phyloP scores from a whole-genome alignment of 2,888 invertebrate species.

The Microctonus aethiopoides region DNA sequence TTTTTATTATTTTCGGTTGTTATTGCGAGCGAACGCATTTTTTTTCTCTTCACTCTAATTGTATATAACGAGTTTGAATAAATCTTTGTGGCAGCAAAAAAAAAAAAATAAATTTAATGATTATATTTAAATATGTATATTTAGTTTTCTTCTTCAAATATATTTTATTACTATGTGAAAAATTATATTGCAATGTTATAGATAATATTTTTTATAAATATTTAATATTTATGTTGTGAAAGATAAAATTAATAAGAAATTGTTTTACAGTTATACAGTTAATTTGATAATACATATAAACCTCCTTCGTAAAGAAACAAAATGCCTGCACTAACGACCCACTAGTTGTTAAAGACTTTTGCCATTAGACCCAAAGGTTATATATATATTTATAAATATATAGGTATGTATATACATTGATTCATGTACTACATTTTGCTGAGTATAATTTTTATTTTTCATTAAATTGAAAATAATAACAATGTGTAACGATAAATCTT shows the following conservation, averaged over 20 bases:
- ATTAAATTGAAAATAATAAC: not conserved
- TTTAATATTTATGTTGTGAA: not conserved
- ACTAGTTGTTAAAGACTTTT: not conserved
- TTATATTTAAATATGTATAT: not conserved
- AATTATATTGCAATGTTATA: not conserved
- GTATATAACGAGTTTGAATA: not conserved
- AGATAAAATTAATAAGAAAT: not conserved
- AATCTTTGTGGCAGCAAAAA: not conserved
- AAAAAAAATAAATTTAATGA: not conserved
- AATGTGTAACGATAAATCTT: not conserved
- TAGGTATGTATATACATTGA: not conserved
- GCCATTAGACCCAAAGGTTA: not conserved
- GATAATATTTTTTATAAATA: not conserved
- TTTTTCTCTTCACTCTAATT: not conserved
- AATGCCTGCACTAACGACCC: not conserved
- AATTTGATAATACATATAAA: not conserved
- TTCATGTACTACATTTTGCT: not conserved
- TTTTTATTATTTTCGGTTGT: not conserved
- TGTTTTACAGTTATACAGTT: not conserved
- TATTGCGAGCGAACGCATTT: not conserved
- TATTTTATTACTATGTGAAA: not conserved
- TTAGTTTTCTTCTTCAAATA: not conserved
- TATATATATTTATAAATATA: not conserved
- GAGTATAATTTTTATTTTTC: not conserved
- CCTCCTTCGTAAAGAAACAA: not conserved